phyloP scores from a whole-genome alignment of 2,113 vertebrate species.

The Chelonoidis abingdonii region DNA sequence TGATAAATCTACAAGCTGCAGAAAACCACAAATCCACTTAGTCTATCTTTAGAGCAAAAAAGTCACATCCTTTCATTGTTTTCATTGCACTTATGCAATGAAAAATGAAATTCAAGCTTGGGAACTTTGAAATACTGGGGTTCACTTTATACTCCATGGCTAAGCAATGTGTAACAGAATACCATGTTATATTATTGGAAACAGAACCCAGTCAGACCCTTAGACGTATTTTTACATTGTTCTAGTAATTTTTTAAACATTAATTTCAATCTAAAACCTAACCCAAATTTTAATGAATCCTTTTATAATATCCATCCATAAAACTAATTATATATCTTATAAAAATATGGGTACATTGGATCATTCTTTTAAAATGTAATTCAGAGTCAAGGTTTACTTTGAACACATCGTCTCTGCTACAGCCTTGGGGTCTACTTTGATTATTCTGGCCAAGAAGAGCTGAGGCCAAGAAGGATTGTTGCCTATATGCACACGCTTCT shows the following conservation, averaged over 20 bases:
- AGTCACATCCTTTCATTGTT: conserved; percentile 74
- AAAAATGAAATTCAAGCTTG: conserved; percentile 54
- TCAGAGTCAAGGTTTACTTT: background rate
- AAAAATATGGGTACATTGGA: background rate
- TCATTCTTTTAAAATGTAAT: background rate
- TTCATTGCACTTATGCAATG: conserved; percentile 49
- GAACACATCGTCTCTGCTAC: background rate
- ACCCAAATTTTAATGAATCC: background rate
- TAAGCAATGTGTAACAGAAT: background rate
- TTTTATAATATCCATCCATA: background rate
- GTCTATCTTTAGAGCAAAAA: conserved; percentile 63
- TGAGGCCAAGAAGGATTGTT: background rate
- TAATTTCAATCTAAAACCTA: background rate
- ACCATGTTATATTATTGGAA: rapidly evolving
- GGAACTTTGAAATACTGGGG: conserved; percentile 29
- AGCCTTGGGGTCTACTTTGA: background rate
- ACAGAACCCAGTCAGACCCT: rapidly evolving
- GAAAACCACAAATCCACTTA: conserved; percentile 47
- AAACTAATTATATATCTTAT: background rate
- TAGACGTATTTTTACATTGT: background rate
- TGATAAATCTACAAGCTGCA: conserved; percentile 12
- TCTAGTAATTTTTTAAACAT: background rate
- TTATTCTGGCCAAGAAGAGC: background rate
- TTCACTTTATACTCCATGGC: conserved; percentile 14
- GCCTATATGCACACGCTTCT: background rate